Conservation (phyloP, 1,140 invertebrate species). For the Bombus confusus region DNA sequence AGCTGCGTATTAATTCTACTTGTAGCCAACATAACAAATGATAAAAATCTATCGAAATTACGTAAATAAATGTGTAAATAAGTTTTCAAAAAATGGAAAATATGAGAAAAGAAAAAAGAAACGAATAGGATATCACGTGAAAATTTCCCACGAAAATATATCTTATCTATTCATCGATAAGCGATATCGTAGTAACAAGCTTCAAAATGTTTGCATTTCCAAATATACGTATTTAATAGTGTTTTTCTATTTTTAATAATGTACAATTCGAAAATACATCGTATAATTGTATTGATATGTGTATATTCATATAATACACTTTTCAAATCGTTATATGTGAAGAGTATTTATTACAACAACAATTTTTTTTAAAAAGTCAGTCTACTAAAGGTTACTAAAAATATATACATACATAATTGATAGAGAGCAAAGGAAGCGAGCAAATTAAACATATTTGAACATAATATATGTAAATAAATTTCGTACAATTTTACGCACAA, state of each 20-base stretch:
- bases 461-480: background rate
- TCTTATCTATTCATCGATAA: background rate
- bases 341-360: background rate
- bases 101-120: background rate
- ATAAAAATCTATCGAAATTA: background rate
- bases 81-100: background rate
- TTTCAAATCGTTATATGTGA: background rate
- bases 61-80: background rate
- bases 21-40: conserved; percentile 24
- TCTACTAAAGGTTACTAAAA: background rate
- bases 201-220: background rate
- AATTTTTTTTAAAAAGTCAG: background rate
- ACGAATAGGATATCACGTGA: background rate
- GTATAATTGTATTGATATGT: background rate
- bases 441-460: background rate
- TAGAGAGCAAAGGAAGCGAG: background rate
- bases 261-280: background rate
- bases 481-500: background rate
- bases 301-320: background rate
- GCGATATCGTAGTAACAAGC: background rate
- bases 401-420: background rate
- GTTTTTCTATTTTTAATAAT: background rate
- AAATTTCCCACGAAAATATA: background rate
- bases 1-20: background rate
- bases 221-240: background rate